Evolutionary conservation across 2,113 vertebrate genomes (phyloP).

Genomic region (Poicephalus gulielmi): DNA sequence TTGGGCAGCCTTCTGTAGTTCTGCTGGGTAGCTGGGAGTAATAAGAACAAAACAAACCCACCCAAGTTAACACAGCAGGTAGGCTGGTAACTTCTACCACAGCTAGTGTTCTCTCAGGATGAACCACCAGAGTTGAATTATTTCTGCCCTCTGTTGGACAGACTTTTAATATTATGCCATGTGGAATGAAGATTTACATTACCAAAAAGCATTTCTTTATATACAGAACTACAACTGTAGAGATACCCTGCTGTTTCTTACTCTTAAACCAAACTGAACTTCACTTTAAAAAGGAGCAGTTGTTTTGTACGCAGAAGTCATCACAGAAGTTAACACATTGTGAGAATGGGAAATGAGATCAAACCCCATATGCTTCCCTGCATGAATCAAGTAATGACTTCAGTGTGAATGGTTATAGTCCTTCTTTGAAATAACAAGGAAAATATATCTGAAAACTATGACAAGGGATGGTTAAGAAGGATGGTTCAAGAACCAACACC

Average conservation of each 20-base stretch:
- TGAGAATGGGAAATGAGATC: neutral
- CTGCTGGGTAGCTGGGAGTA: rapidly evolving
- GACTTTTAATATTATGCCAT: rapidly evolving
- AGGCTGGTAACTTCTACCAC: neutral
- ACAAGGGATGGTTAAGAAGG: neutral
- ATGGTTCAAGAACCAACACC: neutral
- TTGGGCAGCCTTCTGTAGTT: neutral
- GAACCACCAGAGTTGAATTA: neutral
- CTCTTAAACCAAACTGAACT: neutral
- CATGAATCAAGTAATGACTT: neutral
- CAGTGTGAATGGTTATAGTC: neutral
- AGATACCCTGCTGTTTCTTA: neutral
- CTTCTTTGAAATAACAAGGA: neutral
- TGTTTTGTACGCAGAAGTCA: neutral
- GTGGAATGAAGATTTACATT: rapidly evolving
- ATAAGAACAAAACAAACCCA: neutral
- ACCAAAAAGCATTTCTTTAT: neutral
- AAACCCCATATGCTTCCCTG: rapidly evolving
- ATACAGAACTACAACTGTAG: neutral
- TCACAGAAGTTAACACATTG: neutral
- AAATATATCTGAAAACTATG: neutral
- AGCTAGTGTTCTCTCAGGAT: neutral
- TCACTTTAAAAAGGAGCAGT: neutral
- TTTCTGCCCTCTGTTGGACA: neutral
- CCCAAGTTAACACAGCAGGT: neutral